phyloP scores from a whole-genome alignment of 1,140 invertebrate species.

The Pseudomyrmex concolor region DNA sequence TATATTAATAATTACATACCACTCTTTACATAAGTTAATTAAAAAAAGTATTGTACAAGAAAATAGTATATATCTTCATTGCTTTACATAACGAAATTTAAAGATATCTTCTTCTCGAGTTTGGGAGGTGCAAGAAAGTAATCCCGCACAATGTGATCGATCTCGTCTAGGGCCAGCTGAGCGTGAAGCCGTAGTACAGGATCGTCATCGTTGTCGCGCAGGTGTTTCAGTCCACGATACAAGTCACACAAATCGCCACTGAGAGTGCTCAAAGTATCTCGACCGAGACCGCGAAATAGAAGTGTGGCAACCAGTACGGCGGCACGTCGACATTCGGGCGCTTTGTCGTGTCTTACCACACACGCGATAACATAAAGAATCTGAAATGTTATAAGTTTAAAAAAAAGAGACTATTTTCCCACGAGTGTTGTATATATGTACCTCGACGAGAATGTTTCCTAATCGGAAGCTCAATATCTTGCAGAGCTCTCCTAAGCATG shows the following conservation, averaged over 20 bases:
- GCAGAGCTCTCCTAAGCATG: slow-evolving; percentile 94
- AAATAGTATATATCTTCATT: slow-evolving; percentile 8
- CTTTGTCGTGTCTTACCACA: slow-evolving; percentile 89
- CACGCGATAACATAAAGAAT: slow-evolving; percentile 89
- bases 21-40: too few relatives aligned
- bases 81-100: slow-evolving; percentile 6
- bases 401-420: background rate
- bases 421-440: slow-evolving; percentile 78
- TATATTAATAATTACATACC: background rate
- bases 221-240: slow-evolving; percentile 89
- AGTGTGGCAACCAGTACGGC: slow-evolving; percentile 90
- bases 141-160: slow-evolving; percentile 89
- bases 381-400: slow-evolving; percentile 80
- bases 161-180: slow-evolving; percentile 90
- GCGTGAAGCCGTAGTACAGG: slow-evolving; percentile 89
- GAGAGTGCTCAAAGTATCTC: slow-evolving; percentile 88
- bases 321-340: slow-evolving; percentile 90
- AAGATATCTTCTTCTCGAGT: slow-evolving; percentile 87
- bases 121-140: slow-evolving; percentile 87
- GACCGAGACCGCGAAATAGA: slow-evolving; percentile 90
- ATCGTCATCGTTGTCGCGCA: slow-evolving; percentile 89
- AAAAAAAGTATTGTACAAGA: slow-evolving; percentile 14
- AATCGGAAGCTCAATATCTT: slow-evolving; percentile 90
- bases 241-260: slow-evolving; percentile 88
- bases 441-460: slow-evolving; percentile 90